A percentile compares a stretch with the other conserved stretches of the same genome.
phyloP scores from a whole-genome alignment of 2,797 vertebrate species.

The Alcedo atthis region DNA sequence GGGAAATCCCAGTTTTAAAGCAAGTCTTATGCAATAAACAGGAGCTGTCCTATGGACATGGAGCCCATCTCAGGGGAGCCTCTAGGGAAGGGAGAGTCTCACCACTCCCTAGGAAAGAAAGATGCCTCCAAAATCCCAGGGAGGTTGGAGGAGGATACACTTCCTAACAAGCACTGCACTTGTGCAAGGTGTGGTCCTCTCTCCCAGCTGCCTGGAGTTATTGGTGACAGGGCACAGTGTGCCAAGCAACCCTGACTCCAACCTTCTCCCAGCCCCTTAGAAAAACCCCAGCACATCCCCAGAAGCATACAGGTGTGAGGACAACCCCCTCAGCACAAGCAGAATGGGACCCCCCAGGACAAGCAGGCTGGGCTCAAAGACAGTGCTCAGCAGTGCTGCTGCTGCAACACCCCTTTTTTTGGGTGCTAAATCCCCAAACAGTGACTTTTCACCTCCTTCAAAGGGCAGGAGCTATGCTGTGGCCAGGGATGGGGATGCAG shows the following conservation, averaged over 20 bases:
- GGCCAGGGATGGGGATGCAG: background rate
- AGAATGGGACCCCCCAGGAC: background rate
- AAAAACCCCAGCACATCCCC: background rate
- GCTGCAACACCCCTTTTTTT: background rate
- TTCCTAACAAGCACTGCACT: background rate
- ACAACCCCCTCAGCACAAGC: fast-evolving
- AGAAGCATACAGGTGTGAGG: background rate
- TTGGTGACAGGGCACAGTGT: fast-evolving
- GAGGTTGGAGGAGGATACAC: fast-evolving
- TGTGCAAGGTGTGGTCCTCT: background rate
- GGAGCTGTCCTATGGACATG: fast-evolving
- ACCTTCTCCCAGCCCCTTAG: background rate
- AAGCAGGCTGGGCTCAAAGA: no score
- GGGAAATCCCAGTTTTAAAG: background rate
- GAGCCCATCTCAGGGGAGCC: fast-evolving
- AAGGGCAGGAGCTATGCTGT: background rate
- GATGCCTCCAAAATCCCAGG: background rate
- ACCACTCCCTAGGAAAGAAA: background rate
- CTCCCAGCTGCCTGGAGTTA: background rate
- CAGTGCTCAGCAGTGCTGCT: background rate
- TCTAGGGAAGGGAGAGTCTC: background rate
- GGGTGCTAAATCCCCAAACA: background rate
- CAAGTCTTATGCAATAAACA: background rate
- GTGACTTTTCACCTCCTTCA: background rate
- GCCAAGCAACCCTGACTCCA: fast-evolving